These are phyloP conservation scores for Excalfactoria chinensis DNA, from an alignment of 2,113 vertebrate species.

Conservation along the genomic window DNA sequence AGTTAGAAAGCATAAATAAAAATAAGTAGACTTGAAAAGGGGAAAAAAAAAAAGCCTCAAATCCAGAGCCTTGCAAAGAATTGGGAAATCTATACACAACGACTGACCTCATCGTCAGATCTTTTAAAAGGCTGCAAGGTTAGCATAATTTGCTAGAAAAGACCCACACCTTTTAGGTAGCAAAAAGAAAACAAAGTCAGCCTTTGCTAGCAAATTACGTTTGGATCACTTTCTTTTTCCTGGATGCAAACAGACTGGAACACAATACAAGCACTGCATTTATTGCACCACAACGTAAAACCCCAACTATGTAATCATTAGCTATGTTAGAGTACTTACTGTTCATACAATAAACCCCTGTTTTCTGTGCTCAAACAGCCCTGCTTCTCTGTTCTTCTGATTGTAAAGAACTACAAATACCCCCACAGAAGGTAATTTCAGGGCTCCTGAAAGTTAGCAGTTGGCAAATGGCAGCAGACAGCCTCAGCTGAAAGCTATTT, in stretches of 20 bases:
- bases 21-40: neutral
- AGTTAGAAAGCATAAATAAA: slow-evolving; percentile 18
- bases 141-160: neutral
- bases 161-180: neutral
- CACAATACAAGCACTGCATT: neutral
- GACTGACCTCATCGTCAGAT: neutral
- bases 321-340: neutral
- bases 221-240: neutral
- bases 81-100: neutral
- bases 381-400: neutral
- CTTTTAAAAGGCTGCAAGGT: neutral
- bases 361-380: neutral
- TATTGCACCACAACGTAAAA: neutral
- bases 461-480: neutral
- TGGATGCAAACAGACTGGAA: neutral
- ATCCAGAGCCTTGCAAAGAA: slow-evolving; percentile 17
- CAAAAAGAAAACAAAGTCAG: neutral
- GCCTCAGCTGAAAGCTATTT: neutral
- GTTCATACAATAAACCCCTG: neutral
- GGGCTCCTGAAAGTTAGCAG: neutral
- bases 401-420: neutral
- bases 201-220: neutral
- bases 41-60: neutral
- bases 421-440: neutral
- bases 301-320: neutral